phyloP scores from a whole-genome alignment of 2,113 vertebrate genomes.

The Sinocyclocheilus rhinocerous region DNA sequence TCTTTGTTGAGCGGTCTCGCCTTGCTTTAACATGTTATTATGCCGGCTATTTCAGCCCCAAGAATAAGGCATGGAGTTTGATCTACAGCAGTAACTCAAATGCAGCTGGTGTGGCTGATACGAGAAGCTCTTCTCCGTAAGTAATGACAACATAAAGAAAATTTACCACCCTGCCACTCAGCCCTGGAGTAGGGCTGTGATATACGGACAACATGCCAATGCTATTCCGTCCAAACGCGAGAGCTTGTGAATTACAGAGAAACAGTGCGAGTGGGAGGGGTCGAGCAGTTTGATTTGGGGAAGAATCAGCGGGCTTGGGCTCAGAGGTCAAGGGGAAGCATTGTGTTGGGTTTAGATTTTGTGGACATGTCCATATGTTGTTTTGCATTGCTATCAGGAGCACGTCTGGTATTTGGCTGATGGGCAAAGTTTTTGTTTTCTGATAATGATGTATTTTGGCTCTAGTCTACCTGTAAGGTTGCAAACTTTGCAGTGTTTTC shows the following conservation, averaged over 20 bases:
- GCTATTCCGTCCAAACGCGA: slow-evolving; percentile 38
- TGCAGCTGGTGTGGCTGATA: slow-evolving; percentile 50
- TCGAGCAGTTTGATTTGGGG: slow-evolving; percentile 42
- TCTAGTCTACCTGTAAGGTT: not conserved
- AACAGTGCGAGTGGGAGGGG: slow-evolving; percentile 49
- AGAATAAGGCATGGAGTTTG: slow-evolving; percentile 52
- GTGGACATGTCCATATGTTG: slow-evolving; percentile 14
- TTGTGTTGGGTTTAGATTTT: slow-evolving; percentile 16
- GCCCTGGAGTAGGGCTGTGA: slow-evolving; percentile 35
- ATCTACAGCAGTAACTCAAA: slow-evolving; percentile 64
- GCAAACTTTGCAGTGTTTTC: not conserved
- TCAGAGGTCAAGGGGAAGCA: slow-evolving; percentile 59
- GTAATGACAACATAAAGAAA: slow-evolving; percentile 77
- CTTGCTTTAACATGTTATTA: slow-evolving; percentile 62
- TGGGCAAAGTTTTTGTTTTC: not conserved
- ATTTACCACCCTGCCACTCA: slow-evolving; percentile 69
- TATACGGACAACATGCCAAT: slow-evolving; percentile 49
- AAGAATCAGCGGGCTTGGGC: not conserved
- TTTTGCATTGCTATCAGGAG: not conserved
- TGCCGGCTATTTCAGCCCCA: slow-evolving; percentile 43
- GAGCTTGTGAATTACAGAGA: slow-evolving; percentile 70
- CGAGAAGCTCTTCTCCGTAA: slow-evolving; percentile 58
- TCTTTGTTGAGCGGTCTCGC: slow-evolving; percentile 41
- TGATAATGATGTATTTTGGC: not conserved
- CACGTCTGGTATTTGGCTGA: not conserved